These are phyloP conservation scores for Camarhynchus parvulus DNA, from an alignment of 2,113 vertebrate genomes.

Conservation along the genomic window DNA sequence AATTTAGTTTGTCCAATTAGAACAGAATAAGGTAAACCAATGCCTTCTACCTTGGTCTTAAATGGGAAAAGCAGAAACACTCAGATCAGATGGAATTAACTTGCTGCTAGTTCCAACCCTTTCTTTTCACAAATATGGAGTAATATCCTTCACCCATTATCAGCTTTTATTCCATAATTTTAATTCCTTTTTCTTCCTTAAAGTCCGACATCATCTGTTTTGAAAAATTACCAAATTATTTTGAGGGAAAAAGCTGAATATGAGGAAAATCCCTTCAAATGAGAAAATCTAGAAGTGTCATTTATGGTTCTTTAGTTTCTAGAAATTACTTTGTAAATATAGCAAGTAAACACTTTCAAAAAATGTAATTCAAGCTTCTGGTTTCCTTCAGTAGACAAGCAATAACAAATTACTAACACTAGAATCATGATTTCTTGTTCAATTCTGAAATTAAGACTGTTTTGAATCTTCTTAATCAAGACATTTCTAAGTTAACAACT, in stretches of 20 bases:
- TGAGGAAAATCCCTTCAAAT: not conserved
- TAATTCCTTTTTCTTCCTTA: not conserved
- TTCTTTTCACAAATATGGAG: not conserved
- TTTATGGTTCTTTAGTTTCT: not conserved
- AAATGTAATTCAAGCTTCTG: not conserved
- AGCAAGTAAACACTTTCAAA: not conserved
- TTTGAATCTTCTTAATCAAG: not conserved
- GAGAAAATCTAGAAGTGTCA: not conserved
- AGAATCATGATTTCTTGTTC: not conserved
- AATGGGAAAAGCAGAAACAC: not conserved
- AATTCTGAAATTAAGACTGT: not conserved
- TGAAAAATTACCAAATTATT: not conserved
- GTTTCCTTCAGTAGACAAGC: not conserved
- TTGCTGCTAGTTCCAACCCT: not conserved
- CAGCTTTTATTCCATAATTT: not conserved
- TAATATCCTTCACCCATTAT: not conserved
- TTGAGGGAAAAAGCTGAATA: not conserved
- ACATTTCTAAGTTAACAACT: not conserved
- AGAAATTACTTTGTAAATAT: not conserved
- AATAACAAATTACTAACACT: not conserved
- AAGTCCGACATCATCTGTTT: not conserved
- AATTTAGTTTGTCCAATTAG: not conserved
- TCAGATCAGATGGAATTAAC: not conserved
- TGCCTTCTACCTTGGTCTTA: not conserved
- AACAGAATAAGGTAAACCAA: not conserved